Evolutionary conservation across 2,888 invertebrate genomes (phyloP).

Genomic region (Melinaea marsaeus): DNA sequence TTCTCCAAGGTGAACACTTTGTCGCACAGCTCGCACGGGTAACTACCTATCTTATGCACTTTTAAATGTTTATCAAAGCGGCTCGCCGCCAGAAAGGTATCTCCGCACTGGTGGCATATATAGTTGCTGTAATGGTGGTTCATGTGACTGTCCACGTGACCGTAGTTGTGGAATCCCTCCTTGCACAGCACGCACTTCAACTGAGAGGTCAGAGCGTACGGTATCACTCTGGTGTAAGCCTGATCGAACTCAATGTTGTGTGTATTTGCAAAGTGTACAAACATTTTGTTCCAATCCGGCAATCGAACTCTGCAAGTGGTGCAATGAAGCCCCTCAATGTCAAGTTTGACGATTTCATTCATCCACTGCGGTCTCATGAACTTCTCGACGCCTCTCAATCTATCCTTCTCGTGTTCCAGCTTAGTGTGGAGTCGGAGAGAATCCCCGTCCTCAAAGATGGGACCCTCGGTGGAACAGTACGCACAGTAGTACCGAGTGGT

Average conservation of each 20-base stretch:
- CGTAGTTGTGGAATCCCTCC: slow-evolving; percentile 40
- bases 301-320: slow-evolving; percentile 40
- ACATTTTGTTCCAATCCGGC: slow-evolving; percentile 49
- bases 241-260: slow-evolving; percentile 45
- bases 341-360: slow-evolving; percentile 55
- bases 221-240: slow-evolving; percentile 47
- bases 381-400: slow-evolving; percentile 40
- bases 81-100: slow-evolving; percentile 42
- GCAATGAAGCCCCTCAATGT: slow-evolving; percentile 49
- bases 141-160: slow-evolving; percentile 56
- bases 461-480: slow-evolving; percentile 45
- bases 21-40: slow-evolving; percentile 59
- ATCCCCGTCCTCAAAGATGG: slow-evolving; percentile 42
- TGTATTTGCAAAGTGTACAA: slow-evolving; percentile 44
- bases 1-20: slow-evolving; percentile 61
- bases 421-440: slow-evolving; percentile 47
- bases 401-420: slow-evolving; percentile 38
- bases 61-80: slow-evolving; percentile 55
- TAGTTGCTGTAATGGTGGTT: slow-evolving; percentile 58
- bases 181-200: slow-evolving; percentile 49
- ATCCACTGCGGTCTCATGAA: slow-evolving; percentile 48
- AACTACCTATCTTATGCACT: slow-evolving; percentile 61
- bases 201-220: slow-evolving; percentile 42
- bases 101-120: slow-evolving; percentile 57
- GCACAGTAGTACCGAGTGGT: slow-evolving; percentile 45